Evolutionary conservation across 2,113 vertebrate species (phyloP), one percentile per base, ranked within the genome.

Genomic region (Misgurnus anguillicaudatus): DNA sequence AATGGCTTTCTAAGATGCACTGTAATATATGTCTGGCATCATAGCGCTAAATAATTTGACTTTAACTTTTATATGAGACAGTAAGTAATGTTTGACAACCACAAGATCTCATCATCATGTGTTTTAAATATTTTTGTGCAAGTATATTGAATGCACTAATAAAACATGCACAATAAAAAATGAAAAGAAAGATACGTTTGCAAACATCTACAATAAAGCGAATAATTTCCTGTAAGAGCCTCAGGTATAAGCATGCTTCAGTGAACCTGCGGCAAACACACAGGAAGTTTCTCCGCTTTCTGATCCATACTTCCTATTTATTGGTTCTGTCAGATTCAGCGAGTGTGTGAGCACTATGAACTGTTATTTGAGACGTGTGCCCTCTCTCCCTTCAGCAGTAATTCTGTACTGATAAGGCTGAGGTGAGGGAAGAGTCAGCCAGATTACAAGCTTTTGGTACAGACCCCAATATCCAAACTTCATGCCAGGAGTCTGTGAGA

Each of bases 371-470:
- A 75, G 81, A 63, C 71, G 75, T 75, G 5, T 61, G 73, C 79
- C 72, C 82, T 80, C 72, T 83, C 70, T 79, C 81, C 74, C 66
- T 58, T 61, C 41, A 63, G 58, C 77, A 79, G 77, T 39, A 51
- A n/a, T 48, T 72, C 53, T 51, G 71, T 66, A 14, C 17, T 76
- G 81, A 83, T 83, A 83, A 83, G 68, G 58, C 73, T 63, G 77
- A 83, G 81, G 81, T 83, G 78, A 80, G 74, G 60, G 64, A 53
- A 58, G 51, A 81, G 73, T 75, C 73, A 75, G 73, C 60, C 73
- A 75, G 73, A 75, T 24, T 75, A 41, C 17, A n/a, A 64, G 73
- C 60, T 4, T 74, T 62, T 31, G 41, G 57, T 75, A 63, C 21
- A 75, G 58, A 75, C 73, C 45, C 73, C 24, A 48, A 75, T 39